A percentile compares a stretch with the other conserved stretches of the same genome.
phyloP scores from a whole-genome alignment of 2,113 vertebrate genomes.

The Opisthocomus hoazin region DNA sequence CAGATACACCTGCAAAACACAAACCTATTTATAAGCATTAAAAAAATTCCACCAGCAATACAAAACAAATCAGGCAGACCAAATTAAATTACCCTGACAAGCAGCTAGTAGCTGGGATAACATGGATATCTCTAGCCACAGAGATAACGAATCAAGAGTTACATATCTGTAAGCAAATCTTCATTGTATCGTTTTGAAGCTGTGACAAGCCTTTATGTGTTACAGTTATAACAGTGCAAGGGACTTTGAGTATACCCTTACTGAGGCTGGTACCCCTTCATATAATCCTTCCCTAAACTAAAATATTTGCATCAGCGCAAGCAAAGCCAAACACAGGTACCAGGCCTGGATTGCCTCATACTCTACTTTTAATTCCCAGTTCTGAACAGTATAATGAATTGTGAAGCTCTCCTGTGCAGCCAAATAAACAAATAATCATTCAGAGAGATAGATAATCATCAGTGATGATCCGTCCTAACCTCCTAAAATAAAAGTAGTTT shows the following conservation, averaged over 20 bases:
- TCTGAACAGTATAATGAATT: background rate
- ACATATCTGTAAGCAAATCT: background rate
- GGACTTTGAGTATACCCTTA: background rate
- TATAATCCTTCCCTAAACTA: background rate
- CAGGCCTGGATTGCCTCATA: background rate
- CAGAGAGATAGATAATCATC: background rate
- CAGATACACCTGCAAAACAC: background rate
- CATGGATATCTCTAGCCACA: background rate
- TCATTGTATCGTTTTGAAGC: background rate
- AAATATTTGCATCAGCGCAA: background rate
- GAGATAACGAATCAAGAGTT: background rate
- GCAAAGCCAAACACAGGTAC: background rate
- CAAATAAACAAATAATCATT: background rate
- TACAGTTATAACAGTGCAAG: background rate
- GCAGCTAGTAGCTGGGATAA: background rate
- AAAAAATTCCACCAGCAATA: background rate
- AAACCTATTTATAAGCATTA: background rate
- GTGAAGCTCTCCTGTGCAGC: background rate
- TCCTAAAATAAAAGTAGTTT: background rate
- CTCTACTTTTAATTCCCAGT: background rate
- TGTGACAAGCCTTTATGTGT: background rate
- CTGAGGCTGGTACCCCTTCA: background rate
- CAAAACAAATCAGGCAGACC: background rate
- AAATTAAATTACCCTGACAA: background rate
- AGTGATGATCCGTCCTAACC: background rate